Conservation (phyloP, 2,888 invertebrate species). For the Nemapogon koenigi region DNA sequence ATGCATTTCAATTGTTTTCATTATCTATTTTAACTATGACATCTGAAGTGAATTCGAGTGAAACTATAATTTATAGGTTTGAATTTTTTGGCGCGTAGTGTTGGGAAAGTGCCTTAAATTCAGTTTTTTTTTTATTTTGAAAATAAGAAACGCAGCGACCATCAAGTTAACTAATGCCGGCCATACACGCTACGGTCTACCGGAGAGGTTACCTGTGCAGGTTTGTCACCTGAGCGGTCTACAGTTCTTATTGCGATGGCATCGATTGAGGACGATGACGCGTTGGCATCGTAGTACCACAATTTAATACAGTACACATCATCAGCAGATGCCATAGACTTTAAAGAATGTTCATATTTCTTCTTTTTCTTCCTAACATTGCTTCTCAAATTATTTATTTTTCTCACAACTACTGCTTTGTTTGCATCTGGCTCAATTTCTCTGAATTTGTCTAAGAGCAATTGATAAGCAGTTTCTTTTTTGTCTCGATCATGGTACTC, state of each 20-base stretch:
- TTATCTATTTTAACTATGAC: too few relatives aligned
- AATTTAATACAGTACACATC: slow-evolving; percentile 14
- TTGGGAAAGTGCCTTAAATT: too few relatives aligned
- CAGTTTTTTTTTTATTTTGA: too few relatives aligned
- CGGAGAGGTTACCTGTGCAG: neutral
- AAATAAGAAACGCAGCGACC: too few relatives aligned
- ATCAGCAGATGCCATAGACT: slow-evolving; percentile 17
- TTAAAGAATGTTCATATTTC: slow-evolving; percentile 16
- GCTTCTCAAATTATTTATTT: slow-evolving; percentile 14
- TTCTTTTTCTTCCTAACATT: slow-evolving; percentile 16
- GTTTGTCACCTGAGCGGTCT: slow-evolving; percentile 16
- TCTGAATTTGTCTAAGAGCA: slow-evolving; percentile 16
- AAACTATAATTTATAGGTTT: too few relatives aligned
- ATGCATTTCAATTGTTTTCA: too few relatives aligned
- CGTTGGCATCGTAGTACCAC: slow-evolving; percentile 15
- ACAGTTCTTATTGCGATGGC: slow-evolving; percentile 20
- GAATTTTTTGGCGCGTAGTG: too few relatives aligned
- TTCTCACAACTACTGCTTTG: slow-evolving; percentile 13
- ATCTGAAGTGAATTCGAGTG: too few relatives aligned
- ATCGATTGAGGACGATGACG: slow-evolving; percentile 13
- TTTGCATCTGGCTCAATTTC: slow-evolving; percentile 13
- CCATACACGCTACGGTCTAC: too few relatives aligned
- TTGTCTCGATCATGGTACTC: slow-evolving; percentile 17
- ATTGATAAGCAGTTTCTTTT: slow-evolving; percentile 16
- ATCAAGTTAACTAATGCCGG: too few relatives aligned